Conservation (phyloP, 2,888 invertebrate genomes). For the Eledone cirrhosa region DNA sequence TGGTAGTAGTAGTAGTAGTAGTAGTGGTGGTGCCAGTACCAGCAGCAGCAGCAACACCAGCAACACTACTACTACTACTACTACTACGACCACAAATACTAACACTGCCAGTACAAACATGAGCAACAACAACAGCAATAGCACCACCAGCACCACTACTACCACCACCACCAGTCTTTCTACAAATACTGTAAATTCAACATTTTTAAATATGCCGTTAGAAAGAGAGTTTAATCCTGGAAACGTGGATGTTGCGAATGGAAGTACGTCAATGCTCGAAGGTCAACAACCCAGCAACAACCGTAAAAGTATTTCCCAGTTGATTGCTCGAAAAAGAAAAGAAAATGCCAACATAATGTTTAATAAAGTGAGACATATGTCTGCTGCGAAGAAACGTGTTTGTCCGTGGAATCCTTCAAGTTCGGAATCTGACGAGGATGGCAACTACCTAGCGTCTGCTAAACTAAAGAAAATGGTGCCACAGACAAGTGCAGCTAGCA, state of each 20-base stretch:
- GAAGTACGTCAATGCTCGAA: not conserved
- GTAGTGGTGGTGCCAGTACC: not conserved
- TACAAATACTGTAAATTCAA: not conserved
- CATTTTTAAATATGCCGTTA: not conserved
- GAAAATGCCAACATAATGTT: slow-evolving; percentile 33
- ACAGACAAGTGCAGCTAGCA: not conserved
- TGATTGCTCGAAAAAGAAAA: slow-evolving; percentile 49
- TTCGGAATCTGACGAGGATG: slow-evolving; percentile 34
- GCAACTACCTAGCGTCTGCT: slow-evolving; percentile 17
- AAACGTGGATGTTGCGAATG: not conserved
- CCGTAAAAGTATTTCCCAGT: slow-evolving; percentile 43
- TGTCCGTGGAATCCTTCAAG: slow-evolving; percentile 29
- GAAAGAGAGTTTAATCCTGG: not conserved
- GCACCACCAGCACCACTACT: not conserved
- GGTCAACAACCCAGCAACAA: slow-evolving; percentile 30
- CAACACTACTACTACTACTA: not conserved
- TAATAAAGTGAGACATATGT: not conserved
- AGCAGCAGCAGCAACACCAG: not conserved
- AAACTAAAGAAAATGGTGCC: slow-evolving; percentile 21
- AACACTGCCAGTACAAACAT: not conserved
- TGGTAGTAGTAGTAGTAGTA: not conserved
- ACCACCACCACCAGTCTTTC: not conserved
- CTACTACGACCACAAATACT: not conserved
- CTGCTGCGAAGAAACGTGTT: not conserved
- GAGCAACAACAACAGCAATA: not conserved